Base-by-base conservation (phyloP, 2,797 vertebrate species). In the Cheirogaleus major region DNA sequence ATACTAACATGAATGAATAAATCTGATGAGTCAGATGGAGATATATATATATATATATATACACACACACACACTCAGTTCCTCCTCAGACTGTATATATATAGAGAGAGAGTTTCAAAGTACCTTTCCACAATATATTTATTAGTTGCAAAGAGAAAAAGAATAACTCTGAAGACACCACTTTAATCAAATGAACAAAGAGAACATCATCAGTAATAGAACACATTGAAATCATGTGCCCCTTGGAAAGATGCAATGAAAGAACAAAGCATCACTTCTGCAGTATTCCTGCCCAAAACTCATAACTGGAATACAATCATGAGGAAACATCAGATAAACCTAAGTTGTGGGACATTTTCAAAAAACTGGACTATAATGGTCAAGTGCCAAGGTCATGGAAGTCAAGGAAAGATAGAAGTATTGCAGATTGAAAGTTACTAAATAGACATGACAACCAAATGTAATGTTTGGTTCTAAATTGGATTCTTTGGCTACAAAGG, bases 231-330 rank as follows among this genome's bases (percentile, higher is more conserved):
- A 86, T 48, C 41, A 38, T 7, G n/a, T 91, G 30, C 8, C 32
- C 75, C 55, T 30, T 79, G 7, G n/a, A 55, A 48, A 32, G 8
- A 73, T 82, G 2, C 55, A 84, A 73, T 82, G 27, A 95, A 95
- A 95, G 41, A 94, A 82, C 13, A 82, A 92, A 86, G 38, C n/a
- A 89, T 95, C 81, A 72, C 35, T 96, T 96, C 79, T 72, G 72
- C 65, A 41, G 32, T 81, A 52, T 67, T 95, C 63, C 35, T 90
- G 50, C 32, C 85, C 43, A 78, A 94, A 92, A 79, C 70, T 93
- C 43, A 92, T 86, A 87, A 82, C 41, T 25, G 30, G 8, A 83
- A 94, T 75, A 87, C 80, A 95, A 93, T 75, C 70, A 82, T 69
- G 48, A 94, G 48, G 69, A 86, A 89, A 84, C 30, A 83, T 82